Evolutionary conservation across 2,888 invertebrate genomes (phyloP), one percentile per base, ranked within the genome.

Genomic region (Therioaphis trifolii): DNA sequence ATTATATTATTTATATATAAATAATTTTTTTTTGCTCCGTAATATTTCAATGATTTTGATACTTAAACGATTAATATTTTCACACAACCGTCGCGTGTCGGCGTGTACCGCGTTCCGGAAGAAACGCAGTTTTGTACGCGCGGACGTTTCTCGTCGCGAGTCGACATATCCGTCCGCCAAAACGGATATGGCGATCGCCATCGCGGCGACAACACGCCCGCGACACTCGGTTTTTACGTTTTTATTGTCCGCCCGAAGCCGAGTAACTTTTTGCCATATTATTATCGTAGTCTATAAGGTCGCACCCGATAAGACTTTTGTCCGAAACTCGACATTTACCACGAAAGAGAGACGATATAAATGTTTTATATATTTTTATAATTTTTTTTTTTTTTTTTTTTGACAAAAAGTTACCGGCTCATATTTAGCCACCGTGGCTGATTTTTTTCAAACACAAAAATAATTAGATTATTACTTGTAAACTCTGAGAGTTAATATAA

Each of bases 401-500:
- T 52, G 82, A 72, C 72, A 40, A 82, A 82, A 82, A 74, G 82
- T 82, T 82, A 82, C 72, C 74, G 82, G 74, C 52, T 74, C 72
- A 49, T 82, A 35, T 82, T 82, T 82, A 4, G 82, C 82, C 82
- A 82, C 24, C 1, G 74, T 74, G 82, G 82, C 82, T 63, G 82
- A 82, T 82, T 82, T 27, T 69, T 74, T 82, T 63, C 72, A 72
- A 82, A 82, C 82, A 82, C 82, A 82, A 82, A 82, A 82, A 82
- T 82, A 82, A 82, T 82, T 82, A 82, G 63, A 82, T 82, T 82
- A 82, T 82, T 82, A 82, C 82, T n/a, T 80, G 86, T 86, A 86
- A 86, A 86, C 86, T 86, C 86, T 86, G 86, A 84, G 86, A 86
- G 86, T 86, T 86, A 75, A 82, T 85, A 75, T 49, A 77, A 74